Conservation (phyloP, 1,140 invertebrate species). For the Medauroidea extradentata region DNA sequence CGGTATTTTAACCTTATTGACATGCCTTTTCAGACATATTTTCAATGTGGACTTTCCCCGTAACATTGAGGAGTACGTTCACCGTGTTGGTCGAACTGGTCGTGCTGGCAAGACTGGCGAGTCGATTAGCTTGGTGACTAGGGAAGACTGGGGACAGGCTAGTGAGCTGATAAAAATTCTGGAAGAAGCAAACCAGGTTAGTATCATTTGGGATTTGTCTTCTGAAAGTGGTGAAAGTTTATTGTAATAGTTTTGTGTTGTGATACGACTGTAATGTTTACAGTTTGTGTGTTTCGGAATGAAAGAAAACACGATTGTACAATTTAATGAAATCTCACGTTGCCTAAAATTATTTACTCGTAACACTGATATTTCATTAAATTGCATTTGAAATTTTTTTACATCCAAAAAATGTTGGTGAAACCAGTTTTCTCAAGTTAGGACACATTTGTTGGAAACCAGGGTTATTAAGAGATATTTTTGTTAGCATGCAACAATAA, state of each 20-base stretch:
- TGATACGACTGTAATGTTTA: background rate
- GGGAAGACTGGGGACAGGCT: constrained; percentile 73
- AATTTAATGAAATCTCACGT: too few relatives aligned
- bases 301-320: too few relatives aligned
- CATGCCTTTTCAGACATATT: constrained; percentile 60
- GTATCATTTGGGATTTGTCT: background rate
- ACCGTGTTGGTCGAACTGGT: constrained; percentile 82
- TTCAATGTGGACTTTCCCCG: constrained; percentile 88
- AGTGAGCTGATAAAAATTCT: constrained; percentile 78
- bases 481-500: too few relatives aligned
- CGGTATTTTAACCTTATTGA: too few relatives aligned
- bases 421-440: too few relatives aligned
- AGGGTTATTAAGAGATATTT: too few relatives aligned
- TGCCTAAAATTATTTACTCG: too few relatives aligned
- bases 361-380: too few relatives aligned
- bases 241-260: background rate
- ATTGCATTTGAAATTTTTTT: too few relatives aligned
- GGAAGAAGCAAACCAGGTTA: constrained; percentile 50
- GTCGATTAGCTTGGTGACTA: constrained; percentile 75
- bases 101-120: constrained; percentile 79
- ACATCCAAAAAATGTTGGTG: too few relatives aligned
- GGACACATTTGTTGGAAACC: too few relatives aligned
- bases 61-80: constrained; percentile 85
- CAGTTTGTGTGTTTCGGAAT: background rate
- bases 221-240: background rate